phyloP scores from a whole-genome alignment of 2,113 vertebrate species.

The Probosciger aterrimus region DNA sequence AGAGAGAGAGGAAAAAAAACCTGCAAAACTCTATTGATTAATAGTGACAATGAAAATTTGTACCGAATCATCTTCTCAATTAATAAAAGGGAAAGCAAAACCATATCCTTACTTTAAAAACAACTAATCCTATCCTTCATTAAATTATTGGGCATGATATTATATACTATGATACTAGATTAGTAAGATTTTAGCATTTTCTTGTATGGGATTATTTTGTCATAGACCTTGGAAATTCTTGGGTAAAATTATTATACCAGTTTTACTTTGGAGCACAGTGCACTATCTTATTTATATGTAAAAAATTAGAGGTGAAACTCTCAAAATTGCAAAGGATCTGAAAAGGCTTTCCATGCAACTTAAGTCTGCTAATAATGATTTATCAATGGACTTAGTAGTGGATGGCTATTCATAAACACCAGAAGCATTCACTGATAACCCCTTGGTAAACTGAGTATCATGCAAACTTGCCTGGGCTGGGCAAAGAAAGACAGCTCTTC shows the following conservation, averaged over 20 bases:
- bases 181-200: background rate
- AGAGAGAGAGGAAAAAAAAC: background rate
- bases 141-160: background rate
- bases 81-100: background rate
- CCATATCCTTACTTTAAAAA: background rate
- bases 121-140: background rate
- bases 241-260: background rate
- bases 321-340: background rate
- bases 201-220: background rate
- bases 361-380: background rate
- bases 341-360: background rate
- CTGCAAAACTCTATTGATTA: background rate
- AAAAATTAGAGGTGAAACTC: background rate
- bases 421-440: background rate
- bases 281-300: background rate
- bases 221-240: background rate
- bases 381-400: background rate
- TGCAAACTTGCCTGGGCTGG: background rate
- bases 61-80: background rate
- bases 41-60: background rate
- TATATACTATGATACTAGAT: background rate
- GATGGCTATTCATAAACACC: background rate
- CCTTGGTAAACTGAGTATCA: background rate
- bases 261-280: background rate
- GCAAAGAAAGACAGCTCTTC: background rate